Percentiles rank a stretch among this genome's conserved stretches.
Conservation (phyloP, 2,888 invertebrate genomes). For the Drosophila phalerata region DNA sequence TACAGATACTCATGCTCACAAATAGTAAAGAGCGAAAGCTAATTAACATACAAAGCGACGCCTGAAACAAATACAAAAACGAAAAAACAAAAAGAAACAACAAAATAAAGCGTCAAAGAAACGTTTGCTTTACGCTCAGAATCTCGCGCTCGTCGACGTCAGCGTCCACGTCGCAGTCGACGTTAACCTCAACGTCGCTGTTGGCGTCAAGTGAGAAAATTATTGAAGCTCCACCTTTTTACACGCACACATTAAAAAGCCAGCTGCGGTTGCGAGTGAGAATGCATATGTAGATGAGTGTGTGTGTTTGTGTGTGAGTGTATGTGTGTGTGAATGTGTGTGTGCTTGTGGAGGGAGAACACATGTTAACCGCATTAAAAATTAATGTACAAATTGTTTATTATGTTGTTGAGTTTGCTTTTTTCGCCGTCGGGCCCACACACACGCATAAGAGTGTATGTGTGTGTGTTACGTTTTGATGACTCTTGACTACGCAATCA, state of each 20-base stretch:
- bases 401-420: conserved; percentile 70
- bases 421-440: conserved; percentile 57
- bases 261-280: conserved; percentile 41
- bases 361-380: conserved; percentile 81
- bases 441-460: conserved; percentile 24
- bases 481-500: conserved; percentile 60
- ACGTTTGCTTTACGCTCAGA: conserved; percentile 42
- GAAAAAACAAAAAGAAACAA: conserved; percentile 2
- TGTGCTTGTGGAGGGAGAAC: conserved; percentile 39
- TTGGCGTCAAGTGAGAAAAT: conserved; percentile 71
- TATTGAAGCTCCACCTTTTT: conserved; percentile 80
- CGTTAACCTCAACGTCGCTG: conserved; percentile 11
- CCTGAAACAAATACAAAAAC: conserved; percentile 31
- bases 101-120: conserved; percentile 39
- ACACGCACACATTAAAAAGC: conserved; percentile 55
- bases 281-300: conserved; percentile 27
- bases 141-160: conserved; percentile 40
- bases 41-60: conserved; percentile 73
- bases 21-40: conserved; percentile 60
- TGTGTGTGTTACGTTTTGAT: conserved; percentile 42
- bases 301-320: neutral
- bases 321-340: conserved; percentile 32
- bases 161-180: conserved; percentile 31
- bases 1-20: conserved; percentile 2
- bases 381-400: conserved; percentile 81